Evolutionary conservation across 1,140 invertebrate species (phyloP).

Genomic region (Odontomachus brunneus): DNA sequence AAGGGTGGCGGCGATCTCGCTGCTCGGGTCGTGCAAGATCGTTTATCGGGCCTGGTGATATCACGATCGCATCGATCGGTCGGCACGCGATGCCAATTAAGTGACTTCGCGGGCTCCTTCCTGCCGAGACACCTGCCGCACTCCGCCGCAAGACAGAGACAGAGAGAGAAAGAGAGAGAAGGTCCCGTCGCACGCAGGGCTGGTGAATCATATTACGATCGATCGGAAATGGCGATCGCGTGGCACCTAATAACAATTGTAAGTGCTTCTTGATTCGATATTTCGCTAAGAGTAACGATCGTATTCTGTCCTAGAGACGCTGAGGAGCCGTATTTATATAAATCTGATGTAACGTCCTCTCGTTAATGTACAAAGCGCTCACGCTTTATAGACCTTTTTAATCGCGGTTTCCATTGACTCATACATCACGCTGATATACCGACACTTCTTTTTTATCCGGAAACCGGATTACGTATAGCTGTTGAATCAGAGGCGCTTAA

Average conservation of each 20-base stretch:
- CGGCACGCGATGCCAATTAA: slow-evolving; percentile 61
- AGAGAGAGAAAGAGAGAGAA: background rate
- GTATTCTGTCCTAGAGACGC: background rate
- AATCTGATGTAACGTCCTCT: slow-evolving; percentile 37
- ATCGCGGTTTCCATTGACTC: slow-evolving; percentile 38
- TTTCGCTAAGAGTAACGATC: slow-evolving; percentile 16
- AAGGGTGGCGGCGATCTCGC: slow-evolving; percentile 31
- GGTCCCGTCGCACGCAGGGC: slow-evolving; percentile 26
- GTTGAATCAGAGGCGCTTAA: slow-evolving; percentile 34
- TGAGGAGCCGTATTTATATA: slow-evolving; percentile 8
- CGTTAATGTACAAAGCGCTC: background rate
- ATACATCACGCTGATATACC: slow-evolving; percentile 16
- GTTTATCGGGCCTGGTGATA: slow-evolving; percentile 46
- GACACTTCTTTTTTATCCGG: slow-evolving; percentile 10
- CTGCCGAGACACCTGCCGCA: slow-evolving; percentile 21
- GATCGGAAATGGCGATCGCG: slow-evolving; percentile 49
- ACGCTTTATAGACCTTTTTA: slow-evolving; percentile 1
- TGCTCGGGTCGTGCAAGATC: slow-evolving; percentile 14
- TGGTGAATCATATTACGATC: slow-evolving; percentile 10
- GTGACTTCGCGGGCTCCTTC: slow-evolving; percentile 55
- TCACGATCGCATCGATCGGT: slow-evolving; percentile 17
- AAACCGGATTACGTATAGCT: slow-evolving; percentile 6
- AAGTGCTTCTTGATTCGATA: slow-evolving; percentile 47
- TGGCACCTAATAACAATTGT: slow-evolving; percentile 47
- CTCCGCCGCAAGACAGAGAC: slow-evolving; percentile 17